Evolutionary conservation across 2,113 vertebrate genomes (phyloP).

Genomic region (Budorcas taxicolor): DNA sequence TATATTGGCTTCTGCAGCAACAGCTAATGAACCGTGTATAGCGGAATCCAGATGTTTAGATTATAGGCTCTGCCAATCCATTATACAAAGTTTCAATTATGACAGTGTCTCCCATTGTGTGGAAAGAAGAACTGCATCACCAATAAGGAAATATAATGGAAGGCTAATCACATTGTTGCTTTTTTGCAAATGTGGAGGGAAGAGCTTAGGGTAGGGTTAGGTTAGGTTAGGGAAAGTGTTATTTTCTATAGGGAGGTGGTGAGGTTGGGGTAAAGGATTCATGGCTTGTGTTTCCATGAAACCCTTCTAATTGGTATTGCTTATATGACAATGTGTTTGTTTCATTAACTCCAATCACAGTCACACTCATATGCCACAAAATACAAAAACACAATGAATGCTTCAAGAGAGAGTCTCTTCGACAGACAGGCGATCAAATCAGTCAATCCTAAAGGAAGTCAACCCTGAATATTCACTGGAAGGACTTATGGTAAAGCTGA

Average conservation of each 20-base stretch:
- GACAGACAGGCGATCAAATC: neutral
- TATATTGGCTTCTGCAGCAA: constrained; percentile 19
- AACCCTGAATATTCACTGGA: neutral
- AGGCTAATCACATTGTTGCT: constrained; percentile 1
- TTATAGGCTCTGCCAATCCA: constrained; percentile 10
- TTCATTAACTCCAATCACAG: neutral
- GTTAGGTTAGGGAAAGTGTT: neutral
- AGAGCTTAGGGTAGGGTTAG: neutral
- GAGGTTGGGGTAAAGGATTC: neutral
- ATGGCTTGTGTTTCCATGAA: neutral
- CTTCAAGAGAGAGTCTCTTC: neutral
- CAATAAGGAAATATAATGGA: neutral
- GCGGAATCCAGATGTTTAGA: constrained; percentile 37
- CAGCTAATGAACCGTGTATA: constrained; percentile 16
- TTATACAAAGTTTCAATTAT: constrained; percentile 21
- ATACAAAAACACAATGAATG: neutral
- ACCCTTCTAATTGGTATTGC: neutral
- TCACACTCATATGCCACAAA: neutral
- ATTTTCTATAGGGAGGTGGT: constrained; percentile 16
- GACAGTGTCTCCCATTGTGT: neutral
- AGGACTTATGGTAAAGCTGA: neutral
- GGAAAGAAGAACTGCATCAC: neutral
- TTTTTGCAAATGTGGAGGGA: neutral
- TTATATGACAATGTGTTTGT: neutral
- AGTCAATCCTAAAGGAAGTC: neutral